These are phyloP conservation scores for Leptobrachium leishanense DNA, from an alignment of 2,113 vertebrate genomes.

Conservation along the genomic window DNA sequence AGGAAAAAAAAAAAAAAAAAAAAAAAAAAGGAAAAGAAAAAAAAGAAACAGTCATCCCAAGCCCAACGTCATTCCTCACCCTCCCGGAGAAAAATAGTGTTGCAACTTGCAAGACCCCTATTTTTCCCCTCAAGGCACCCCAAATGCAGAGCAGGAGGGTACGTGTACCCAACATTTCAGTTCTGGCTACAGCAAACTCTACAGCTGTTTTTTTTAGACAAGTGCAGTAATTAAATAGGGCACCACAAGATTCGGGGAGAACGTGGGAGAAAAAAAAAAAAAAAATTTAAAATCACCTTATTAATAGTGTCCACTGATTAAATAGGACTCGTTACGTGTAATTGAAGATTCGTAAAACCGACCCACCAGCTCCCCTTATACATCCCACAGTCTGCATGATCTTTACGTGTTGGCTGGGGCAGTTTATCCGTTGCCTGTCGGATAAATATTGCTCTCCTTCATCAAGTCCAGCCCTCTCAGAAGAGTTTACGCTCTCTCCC, in stretches of 20 bases:
- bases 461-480: constrained; percentile 37
- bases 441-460: constrained; percentile 9
- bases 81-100: neutral
- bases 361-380: neutral
- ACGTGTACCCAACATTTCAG: neutral
- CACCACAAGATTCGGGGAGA: neutral
- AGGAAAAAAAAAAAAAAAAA: neutral
- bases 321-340: constrained; percentile 3
- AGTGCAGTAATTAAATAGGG: constrained; percentile 37
- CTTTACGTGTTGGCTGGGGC: neutral
- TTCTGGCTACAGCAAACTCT: neutral
- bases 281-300: constrained; percentile 2
- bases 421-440: neutral
- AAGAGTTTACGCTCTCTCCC: constrained; percentile 3
- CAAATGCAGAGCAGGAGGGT: constrained; percentile 7
- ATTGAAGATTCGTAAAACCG: neutral
- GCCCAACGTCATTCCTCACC: neutral
- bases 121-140: constrained; percentile 13
- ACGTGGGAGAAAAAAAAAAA: too few relatives aligned
- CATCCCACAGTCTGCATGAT: neutral
- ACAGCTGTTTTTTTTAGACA: neutral
- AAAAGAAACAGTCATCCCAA: constrained; percentile 6
- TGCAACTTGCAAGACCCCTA: neutral
- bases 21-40: too few relatives aligned
- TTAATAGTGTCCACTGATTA: constrained; percentile 5